These are phyloP conservation scores for Microtus montanus DNA, from an alignment of 2,113 vertebrate genomes.

Conservation along the genomic window DNA sequence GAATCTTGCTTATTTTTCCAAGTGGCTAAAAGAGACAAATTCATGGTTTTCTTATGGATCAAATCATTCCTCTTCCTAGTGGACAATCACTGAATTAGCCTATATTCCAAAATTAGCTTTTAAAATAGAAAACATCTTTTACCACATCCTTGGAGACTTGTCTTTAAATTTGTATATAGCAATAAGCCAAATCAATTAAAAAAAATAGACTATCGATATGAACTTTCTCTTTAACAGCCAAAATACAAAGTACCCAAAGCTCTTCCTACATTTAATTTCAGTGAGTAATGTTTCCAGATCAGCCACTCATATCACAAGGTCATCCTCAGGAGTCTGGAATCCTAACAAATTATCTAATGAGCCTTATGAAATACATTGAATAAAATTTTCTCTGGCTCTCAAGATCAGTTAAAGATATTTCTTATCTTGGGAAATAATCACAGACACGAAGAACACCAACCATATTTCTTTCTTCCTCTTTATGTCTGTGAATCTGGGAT, in stretches of 20 bases:
- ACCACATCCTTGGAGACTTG: not conserved
- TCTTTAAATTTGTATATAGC: constrained; percentile 17
- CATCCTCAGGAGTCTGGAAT: constrained; percentile 58
- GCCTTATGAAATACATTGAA: constrained; percentile 42
- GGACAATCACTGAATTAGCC: constrained; percentile 14
- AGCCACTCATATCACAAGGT: constrained; percentile 63
- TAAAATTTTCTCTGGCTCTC: constrained; percentile 47
- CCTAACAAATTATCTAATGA: constrained; percentile 65
- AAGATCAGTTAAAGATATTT: constrained; percentile 55
- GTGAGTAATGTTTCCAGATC: constrained; percentile 70
- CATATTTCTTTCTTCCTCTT: constrained; percentile 39
- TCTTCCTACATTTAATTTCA: constrained; percentile 74
- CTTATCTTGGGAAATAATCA: constrained; percentile 63
- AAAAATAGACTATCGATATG: constrained; percentile 35
- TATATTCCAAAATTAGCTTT: constrained; percentile 45
- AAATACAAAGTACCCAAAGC: constrained; percentile 74
- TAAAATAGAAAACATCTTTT: constrained; percentile 40
- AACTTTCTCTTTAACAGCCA: constrained; percentile 75
- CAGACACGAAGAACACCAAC: not conserved
- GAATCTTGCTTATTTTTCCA: not conserved
- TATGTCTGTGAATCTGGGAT: constrained; percentile 16
- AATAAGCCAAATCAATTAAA: constrained; percentile 17
- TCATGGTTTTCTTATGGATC: constrained; percentile 3
- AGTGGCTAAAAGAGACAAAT: not conserved
- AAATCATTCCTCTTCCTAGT: not conserved